Evolutionary conservation across 2,888 invertebrate genomes (phyloP).

Genomic region (Brachyptera risi): DNA sequence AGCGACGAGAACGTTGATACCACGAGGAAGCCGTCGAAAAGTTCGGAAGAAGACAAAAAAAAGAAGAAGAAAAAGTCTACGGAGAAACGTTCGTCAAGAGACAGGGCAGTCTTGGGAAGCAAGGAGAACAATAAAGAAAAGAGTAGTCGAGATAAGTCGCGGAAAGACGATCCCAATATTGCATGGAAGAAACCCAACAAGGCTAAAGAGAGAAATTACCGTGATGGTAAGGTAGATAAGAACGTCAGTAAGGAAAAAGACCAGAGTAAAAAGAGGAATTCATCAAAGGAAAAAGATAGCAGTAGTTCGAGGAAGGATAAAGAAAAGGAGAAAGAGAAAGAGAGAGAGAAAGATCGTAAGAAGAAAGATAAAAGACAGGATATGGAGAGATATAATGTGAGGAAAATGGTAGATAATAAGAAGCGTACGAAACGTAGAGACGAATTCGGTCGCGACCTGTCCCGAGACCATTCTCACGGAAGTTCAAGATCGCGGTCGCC

Average conservation of each 20-base stretch:
- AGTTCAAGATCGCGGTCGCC: constrained; percentile 39
- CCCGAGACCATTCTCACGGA: constrained; percentile 44
- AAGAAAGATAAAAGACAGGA: constrained; percentile 68
- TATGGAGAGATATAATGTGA: constrained; percentile 76
- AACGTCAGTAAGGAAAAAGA: constrained; percentile 46
- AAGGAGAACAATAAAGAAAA: constrained; percentile 43
- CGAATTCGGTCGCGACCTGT: constrained; percentile 72
- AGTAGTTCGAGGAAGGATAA: constrained; percentile 40
- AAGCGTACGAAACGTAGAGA: constrained; percentile 57
- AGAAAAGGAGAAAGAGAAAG: constrained; percentile 40
- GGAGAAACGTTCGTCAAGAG: constrained; percentile 33
- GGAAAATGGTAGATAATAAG: constrained; percentile 69
- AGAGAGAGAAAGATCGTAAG: constrained; percentile 38
- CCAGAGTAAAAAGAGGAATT: constrained; percentile 39
- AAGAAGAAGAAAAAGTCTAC: constrained; percentile 50
- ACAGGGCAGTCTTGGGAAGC: constrained; percentile 25
- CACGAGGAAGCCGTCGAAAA: constrained; percentile 29
- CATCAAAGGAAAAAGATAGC: constrained; percentile 42
- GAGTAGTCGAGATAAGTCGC: constrained; percentile 46
- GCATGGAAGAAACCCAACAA: constrained; percentile 78
- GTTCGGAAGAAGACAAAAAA: constrained; percentile 44
- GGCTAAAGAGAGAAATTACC: constrained; percentile 72
- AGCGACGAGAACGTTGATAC: constrained; percentile 37
- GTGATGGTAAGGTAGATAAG: constrained; percentile 51
- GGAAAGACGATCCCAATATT: constrained; percentile 46